These are phyloP conservation scores for Brachionus koreanus DNA, from an alignment of 1,140 invertebrate species.

Conservation along the genomic window DNA sequence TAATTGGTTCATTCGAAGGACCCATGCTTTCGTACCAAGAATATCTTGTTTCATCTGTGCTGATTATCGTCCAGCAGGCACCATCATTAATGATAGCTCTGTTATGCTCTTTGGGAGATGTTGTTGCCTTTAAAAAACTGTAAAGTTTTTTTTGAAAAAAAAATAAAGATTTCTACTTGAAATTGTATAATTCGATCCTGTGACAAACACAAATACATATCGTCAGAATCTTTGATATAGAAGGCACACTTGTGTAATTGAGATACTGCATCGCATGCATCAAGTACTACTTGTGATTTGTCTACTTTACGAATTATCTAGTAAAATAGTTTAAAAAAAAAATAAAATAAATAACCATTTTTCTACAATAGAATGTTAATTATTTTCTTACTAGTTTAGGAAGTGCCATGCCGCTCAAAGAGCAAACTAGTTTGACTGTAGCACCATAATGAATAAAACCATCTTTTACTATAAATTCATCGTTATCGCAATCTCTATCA, in stretches of 20 bases:
- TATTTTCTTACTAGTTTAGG: constrained; percentile 69
- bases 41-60: constrained; percentile 97
- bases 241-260: constrained; percentile 98
- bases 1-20: constrained; percentile 79
- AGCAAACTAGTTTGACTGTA: constrained; percentile 95
- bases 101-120: constrained; percentile 81
- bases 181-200: constrained; percentile 99
- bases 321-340: not conserved
- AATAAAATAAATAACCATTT: not conserved
- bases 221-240: constrained; percentile 96
- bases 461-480: constrained; percentile 94
- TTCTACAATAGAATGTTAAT: not conserved
- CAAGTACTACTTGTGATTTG: constrained; percentile 94
- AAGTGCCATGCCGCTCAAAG: constrained; percentile 94
- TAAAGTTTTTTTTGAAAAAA: not conserved
- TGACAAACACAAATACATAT: constrained; percentile 96
- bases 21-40: constrained; percentile 99
- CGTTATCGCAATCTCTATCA: constrained; percentile 87
- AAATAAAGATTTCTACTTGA: constrained; percentile 64
- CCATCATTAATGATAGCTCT: constrained; percentile 97
- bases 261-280: constrained; percentile 94
- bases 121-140: constrained; percentile 89
- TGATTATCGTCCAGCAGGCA: constrained; percentile 99
- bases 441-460: constrained; percentile 98
- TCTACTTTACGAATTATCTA: constrained; percentile 81